Base-by-base conservation (phyloP, 1,140 invertebrate species). In the Steinernema khuongi region DNA sequence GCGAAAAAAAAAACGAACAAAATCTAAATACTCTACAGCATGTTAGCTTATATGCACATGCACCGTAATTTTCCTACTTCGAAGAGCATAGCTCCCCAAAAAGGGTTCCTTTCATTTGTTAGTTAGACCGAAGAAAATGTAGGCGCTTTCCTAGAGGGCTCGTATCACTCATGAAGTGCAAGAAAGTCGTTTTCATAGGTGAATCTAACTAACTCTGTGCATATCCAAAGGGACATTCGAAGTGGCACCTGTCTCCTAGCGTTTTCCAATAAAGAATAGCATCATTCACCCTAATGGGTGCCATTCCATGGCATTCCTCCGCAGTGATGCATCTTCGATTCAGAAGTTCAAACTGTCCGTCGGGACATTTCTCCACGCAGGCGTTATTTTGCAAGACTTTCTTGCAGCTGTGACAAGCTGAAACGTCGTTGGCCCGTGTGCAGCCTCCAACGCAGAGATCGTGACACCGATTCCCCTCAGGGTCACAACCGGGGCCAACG, bases 371-470 rank as follows among this genome's bases (percentile, higher is more conserved):
- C 0, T 88, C 81, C 0, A 90, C 86, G 84, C 94, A 96, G 36
- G 86, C 76, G 1, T 86, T 89, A 36, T 81, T 72, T 69, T 89
- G 88, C 0, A 89, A 84, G 67, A 90, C 89, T 81, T 92, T 87
- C 71, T 88, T 88, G 85, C 94, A 96, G 2, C 90, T 90, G 33
- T 88, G 88, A 85, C 94, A 97, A 60, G 91, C 87, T n/a, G 84
- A 80, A 0, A 87, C 70, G 2, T 78, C 81, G 17, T 86, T 83
- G 2, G 87, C 83, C 0, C 89, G 90, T 4, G 83, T 86, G 86
- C 95, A 97, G 17, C 93, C 92, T 28, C 94, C 93, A 1, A 96
- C 82, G 85, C 94, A 97, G 26, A 89, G 87, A 17, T 87, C 77
- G 84, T 92, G 88, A 84, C 94, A 97, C 19, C 31, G 32, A 31